Conservation (phyloP, 2,888 invertebrate genomes). For the Ditula angustiorana region DNA sequence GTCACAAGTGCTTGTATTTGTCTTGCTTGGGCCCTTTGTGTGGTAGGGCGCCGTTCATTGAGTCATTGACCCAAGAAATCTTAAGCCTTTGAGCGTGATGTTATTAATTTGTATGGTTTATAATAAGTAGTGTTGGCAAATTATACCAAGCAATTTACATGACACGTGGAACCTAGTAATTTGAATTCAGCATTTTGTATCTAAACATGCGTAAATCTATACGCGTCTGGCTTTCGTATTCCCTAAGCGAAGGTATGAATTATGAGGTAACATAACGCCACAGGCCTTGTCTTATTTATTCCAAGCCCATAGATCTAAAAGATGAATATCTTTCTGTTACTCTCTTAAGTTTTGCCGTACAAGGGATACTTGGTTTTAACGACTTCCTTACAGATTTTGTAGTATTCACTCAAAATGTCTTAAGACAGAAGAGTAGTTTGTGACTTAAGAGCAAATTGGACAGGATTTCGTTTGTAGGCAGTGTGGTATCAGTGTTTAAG, state of each 20-base stretch:
- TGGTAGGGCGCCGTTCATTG: no score
- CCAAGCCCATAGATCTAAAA: neutral
- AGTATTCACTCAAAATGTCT: neutral
- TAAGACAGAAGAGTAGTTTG: neutral
- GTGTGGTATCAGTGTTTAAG: no score
- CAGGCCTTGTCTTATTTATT: slow-evolving; percentile 1
- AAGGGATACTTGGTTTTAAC: neutral
- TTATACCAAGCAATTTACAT: no score
- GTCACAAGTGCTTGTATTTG: neutral
- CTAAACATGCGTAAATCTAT: neutral
- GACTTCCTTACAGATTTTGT: neutral
- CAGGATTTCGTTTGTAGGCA: no score
- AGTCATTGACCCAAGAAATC: neutral
- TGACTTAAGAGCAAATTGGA: no score
- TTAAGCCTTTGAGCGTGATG: neutral
- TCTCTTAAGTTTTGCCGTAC: neutral
- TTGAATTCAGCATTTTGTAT: neutral
- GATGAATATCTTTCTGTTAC: slow-evolving; percentile 9
- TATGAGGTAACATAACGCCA: slow-evolving; percentile 5
- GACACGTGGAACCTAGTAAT: no score
- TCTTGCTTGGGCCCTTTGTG: neutral
- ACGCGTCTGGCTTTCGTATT: neutral
- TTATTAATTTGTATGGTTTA: no score
- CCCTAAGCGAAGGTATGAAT: slow-evolving; percentile 3
- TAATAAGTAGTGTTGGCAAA: no score